A percentile compares a stretch with the other conserved stretches of the same genome.
phyloP scores from a whole-genome alignment of 2,797 vertebrate species.

The Myripristis jacobus region DNA sequence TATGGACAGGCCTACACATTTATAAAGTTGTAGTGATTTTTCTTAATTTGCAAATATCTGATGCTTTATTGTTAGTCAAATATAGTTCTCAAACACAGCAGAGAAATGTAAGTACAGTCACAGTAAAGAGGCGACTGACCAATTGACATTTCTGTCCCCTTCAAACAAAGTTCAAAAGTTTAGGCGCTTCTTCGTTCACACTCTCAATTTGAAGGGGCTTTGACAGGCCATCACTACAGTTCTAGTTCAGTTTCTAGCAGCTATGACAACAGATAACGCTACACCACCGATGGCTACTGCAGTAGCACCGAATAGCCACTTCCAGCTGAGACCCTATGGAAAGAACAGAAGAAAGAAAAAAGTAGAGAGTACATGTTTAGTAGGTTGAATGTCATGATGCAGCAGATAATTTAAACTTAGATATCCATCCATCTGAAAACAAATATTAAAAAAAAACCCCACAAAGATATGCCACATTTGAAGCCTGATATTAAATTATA shows the following conservation, averaged over 20 bases:
- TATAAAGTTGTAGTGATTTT: constrained; percentile 43
- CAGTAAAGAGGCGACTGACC: constrained; percentile 50
- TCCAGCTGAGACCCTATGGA: constrained; percentile 93
- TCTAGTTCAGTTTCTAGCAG: constrained; percentile 90
- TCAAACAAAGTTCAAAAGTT: constrained; percentile 49
- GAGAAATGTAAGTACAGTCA: constrained; percentile 64
- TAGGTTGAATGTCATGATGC: not conserved
- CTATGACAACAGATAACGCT: constrained; percentile 96
- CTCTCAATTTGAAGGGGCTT: constrained; percentile 36
- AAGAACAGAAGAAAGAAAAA: constrained; percentile 16
- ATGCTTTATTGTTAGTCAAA: constrained; percentile 48
- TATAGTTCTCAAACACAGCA: constrained; percentile 74
- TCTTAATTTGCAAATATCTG: constrained; percentile 46
- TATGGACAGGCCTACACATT: constrained; percentile 52
- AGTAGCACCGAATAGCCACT: constrained; percentile 97
- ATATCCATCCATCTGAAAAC: constrained; percentile 10
- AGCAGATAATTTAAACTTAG: constrained; percentile 17
- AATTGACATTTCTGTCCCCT: constrained; percentile 28
- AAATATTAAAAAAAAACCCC: not conserved
- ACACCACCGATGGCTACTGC: constrained; percentile 95
- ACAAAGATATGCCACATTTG: not conserved
- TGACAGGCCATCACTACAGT: constrained; percentile 38
- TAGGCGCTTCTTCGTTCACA: constrained; percentile 48
- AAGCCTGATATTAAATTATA: not conserved
- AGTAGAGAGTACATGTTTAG: constrained; percentile 3